Percentiles rank a stretch among this genome's conserved stretches.
Conservation (phyloP, 2,888 invertebrate genomes). For the Polydesmus complanatus region DNA sequence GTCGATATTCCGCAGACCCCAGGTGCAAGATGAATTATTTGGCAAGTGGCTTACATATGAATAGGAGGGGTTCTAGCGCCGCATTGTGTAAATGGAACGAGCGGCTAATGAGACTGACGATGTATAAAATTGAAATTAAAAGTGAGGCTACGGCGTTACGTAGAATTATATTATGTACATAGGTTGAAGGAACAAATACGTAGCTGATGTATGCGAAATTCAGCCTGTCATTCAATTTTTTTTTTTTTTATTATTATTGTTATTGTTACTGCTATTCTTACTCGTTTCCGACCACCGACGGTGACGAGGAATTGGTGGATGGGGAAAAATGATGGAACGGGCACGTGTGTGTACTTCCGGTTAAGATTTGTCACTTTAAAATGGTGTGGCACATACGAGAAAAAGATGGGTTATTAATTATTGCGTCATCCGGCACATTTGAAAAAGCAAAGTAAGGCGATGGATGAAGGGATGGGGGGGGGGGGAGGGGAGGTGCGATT, state of each 20-base stretch:
- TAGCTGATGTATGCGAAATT: no score
- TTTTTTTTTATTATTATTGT: no score
- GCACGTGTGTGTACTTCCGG: background rate
- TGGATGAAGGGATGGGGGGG: no score
- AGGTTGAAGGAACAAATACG: no score
- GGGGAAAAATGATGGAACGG: background rate
- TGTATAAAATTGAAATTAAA: background rate
- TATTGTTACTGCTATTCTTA: no score
- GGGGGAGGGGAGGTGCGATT: no score
- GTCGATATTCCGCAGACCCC: background rate
- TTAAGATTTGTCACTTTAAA: background rate
- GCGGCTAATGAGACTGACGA: background rate
- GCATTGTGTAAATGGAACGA: background rate
- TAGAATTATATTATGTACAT: no score
- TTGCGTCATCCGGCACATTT: background rate
- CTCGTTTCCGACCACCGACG: no score
- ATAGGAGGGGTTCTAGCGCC: no score
- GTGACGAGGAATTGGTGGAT: no score
- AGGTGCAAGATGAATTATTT: background rate
- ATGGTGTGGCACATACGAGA: background rate
- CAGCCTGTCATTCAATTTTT: no score
- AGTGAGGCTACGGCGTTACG: background rate
- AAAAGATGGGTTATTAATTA: background rate
- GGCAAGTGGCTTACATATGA: background rate
- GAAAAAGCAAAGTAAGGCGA: no score